Conservation (phyloP, 2,888 invertebrate genomes). For the Drosophila borealis region DNA sequence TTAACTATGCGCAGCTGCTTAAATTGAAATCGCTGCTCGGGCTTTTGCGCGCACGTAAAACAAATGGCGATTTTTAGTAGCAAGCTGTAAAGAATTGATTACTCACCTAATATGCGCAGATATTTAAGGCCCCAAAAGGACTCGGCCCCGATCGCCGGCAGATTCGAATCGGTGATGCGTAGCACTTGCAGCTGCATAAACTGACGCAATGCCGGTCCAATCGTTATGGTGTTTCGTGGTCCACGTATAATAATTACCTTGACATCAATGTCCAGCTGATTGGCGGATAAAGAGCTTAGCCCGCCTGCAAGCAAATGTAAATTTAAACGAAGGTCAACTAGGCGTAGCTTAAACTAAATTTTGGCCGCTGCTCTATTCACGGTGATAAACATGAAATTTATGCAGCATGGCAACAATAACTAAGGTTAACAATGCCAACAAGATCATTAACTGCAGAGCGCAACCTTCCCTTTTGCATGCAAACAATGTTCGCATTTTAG, state of each 20-base stretch:
- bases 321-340: slow-evolving; percentile 25
- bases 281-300: slow-evolving; percentile 88
- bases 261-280: slow-evolving; percentile 88
- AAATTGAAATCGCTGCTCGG: slow-evolving; percentile 65
- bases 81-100: slow-evolving; percentile 59
- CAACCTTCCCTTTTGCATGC: slow-evolving; percentile 34
- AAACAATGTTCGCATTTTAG: slow-evolving; percentile 52
- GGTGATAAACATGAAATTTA: slow-evolving; percentile 31
- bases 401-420: slow-evolving; percentile 32
- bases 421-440: slow-evolving; percentile 44
- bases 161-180: slow-evolving; percentile 89
- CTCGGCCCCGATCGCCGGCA: slow-evolving; percentile 91
- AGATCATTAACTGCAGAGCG: slow-evolving; percentile 71
- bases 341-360: slow-evolving; percentile 32
- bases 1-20: slow-evolving; percentile 68
- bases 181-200: slow-evolving; percentile 89
- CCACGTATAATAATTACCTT: slow-evolving; percentile 89
- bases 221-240: slow-evolving; percentile 89
- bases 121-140: slow-evolving; percentile 92
- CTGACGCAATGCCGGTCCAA: slow-evolving; percentile 89
- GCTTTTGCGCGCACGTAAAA: slow-evolving; percentile 34
- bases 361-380: slow-evolving; percentile 1
- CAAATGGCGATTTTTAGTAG: slow-evolving; percentile 36
- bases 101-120: slow-evolving; percentile 85
- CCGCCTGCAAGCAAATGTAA: slow-evolving; percentile 85